phyloP scores from a whole-genome alignment of 2,797 vertebrate genomes.

The Sebastolobus altivelis region DNA sequence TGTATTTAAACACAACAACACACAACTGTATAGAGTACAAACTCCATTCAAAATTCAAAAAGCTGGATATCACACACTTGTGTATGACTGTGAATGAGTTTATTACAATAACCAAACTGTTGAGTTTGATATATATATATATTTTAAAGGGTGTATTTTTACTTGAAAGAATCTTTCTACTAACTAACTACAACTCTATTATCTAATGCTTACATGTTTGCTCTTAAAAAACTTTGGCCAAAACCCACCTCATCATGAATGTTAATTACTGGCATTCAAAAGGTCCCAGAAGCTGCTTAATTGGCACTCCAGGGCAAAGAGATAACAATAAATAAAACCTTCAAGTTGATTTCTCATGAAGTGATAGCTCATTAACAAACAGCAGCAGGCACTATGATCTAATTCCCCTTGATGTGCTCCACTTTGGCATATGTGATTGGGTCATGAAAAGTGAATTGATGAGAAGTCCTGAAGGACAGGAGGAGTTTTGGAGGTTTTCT shows the following conservation, averaged over 20 bases:
- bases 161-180: neutral
- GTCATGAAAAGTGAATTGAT: conserved; percentile 54
- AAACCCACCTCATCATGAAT: conserved; percentile 21
- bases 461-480: conserved; percentile 48
- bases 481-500: conserved; percentile 41
- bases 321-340: conserved; percentile 45
- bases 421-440: conserved; percentile 45
- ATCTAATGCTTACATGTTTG: neutral
- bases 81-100: no score
- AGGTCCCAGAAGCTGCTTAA: conserved; percentile 38
- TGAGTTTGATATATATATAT: no score
- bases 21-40: no score
- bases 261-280: conserved; percentile 42
- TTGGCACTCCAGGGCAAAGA: conserved; percentile 36
- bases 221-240: conserved; percentile 7
- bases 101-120: no score
- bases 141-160: neutral
- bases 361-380: conserved; percentile 56
- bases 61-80: no score
- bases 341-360: conserved; percentile 31
- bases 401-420: conserved; percentile 45
- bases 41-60: no score
- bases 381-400: conserved; percentile 21
- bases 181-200: neutral
- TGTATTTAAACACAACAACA: no score